A percentile compares a stretch with the other conserved stretches of the same genome.
These are phyloP conservation scores for Noctua comes DNA, from an alignment of 2,888 invertebrate species.

Conservation along the genomic window DNA sequence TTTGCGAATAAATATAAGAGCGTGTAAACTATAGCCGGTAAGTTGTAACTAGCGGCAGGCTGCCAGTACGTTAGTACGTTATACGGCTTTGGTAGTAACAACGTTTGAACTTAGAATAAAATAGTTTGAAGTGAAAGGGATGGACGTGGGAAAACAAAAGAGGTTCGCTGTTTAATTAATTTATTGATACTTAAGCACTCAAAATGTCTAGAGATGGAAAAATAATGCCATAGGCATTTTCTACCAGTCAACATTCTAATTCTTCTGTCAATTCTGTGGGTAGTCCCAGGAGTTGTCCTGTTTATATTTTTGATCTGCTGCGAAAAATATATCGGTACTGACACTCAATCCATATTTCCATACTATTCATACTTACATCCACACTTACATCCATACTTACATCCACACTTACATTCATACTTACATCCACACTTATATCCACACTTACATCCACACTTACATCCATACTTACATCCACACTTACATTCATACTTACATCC, in stretches of 20 bases:
- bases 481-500: no score
- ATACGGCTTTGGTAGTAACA: slow-evolving; percentile 23
- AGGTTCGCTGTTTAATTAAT: background rate
- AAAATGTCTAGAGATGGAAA: background rate
- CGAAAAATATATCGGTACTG: background rate
- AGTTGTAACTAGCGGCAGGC: slow-evolving; percentile 1
- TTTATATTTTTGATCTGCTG: background rate
- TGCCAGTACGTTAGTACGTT: slow-evolving; percentile 16
- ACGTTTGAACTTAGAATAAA: slow-evolving; percentile 56
- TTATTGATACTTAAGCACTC: background rate
- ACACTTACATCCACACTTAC: no score
- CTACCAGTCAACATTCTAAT: background rate
- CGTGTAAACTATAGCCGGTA: slow-evolving; percentile 21
- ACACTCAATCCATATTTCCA: background rate
- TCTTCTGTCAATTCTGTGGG: background rate
- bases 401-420: no score
- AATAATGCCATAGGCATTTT: background rate
- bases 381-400: no score
- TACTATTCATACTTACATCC: no score
- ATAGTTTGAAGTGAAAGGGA: slow-evolving; percentile 45
- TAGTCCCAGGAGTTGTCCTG: background rate
- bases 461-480: no score
- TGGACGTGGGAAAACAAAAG: slow-evolving; percentile 23
- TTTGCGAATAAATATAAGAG: slow-evolving; percentile 56
- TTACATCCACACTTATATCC: no score